phyloP scores from a whole-genome alignment of 2,113 vertebrate species.

The Plecturocebus donacophilus region DNA sequence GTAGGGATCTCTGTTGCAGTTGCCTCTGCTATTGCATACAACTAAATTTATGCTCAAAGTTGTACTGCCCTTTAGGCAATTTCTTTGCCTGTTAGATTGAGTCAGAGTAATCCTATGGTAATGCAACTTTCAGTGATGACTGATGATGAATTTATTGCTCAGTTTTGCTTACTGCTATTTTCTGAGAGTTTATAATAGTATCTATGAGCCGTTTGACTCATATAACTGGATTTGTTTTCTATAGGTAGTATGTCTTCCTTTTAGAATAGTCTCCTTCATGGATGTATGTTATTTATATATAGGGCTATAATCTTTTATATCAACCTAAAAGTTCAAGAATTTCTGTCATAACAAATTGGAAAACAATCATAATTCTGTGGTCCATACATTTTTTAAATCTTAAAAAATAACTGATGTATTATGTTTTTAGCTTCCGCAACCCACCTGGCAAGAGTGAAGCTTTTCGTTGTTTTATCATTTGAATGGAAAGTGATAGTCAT shows the following conservation, averaged over 20 bases:
- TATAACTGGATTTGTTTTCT: constrained; percentile 9
- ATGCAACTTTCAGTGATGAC: constrained; percentile 49
- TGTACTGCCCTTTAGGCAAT: constrained; percentile 36
- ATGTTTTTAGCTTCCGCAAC: constrained; percentile 30
- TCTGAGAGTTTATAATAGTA: constrained; percentile 48
- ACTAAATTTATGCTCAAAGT: neutral
- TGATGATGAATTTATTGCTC: constrained; percentile 37
- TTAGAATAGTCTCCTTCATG: neutral
- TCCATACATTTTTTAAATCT: constrained; percentile 12
- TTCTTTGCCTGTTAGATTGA: constrained; percentile 47
- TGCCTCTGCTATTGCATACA: neutral
- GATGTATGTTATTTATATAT: neutral
- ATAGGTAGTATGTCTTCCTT: constrained; percentile 3
- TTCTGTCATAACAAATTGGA: constrained; percentile 8
- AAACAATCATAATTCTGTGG: neutral
- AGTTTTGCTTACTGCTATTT: constrained; percentile 64
- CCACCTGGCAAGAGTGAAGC: neutral
- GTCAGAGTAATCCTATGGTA: constrained; percentile 45
- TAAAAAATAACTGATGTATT: constrained; percentile 7
- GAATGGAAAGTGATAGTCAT: neutral
- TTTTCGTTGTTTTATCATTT: constrained; percentile 35
- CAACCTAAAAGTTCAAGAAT: constrained; percentile 19
- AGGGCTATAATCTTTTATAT: constrained; percentile 11
- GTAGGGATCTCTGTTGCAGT: neutral
- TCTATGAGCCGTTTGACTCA: constrained; percentile 40